Percentiles rank a stretch among this genome's conserved stretches.
Conservation (phyloP, 2,113 vertebrate genomes). For the Gallinago media region DNA sequence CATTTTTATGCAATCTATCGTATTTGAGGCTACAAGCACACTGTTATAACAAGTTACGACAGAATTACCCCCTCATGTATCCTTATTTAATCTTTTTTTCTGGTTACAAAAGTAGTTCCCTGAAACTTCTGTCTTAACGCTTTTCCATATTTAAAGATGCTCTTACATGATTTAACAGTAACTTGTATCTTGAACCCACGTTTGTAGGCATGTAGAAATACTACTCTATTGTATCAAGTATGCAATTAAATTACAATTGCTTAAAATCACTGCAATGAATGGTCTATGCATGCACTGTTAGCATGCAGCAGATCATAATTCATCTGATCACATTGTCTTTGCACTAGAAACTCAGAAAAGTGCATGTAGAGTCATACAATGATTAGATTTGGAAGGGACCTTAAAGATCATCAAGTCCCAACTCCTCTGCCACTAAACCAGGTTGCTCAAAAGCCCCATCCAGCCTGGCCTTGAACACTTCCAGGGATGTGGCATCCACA, state of each 20-base stretch:
- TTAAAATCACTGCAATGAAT: neutral
- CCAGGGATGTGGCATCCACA: no score
- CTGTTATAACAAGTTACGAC: neutral
- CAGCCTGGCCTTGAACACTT: no score
- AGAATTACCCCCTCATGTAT: neutral
- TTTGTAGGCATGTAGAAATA: neutral
- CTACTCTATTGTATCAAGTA: neutral
- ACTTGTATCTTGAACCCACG: neutral
- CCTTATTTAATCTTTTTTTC: neutral
- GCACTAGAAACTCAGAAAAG: neutral
- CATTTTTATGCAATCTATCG: neutral
- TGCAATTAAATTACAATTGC: neutral
- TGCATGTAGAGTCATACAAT: neutral
- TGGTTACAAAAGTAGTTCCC: neutral
- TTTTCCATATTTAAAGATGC: neutral
- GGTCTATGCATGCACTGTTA: neutral
- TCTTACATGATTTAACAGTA: neutral
- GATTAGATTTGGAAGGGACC: no score
- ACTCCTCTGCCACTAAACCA: no score
- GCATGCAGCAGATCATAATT: neutral
- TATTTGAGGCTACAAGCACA: neutral
- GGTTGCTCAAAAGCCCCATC: no score
- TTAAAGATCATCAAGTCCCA: no score
- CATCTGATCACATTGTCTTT: rapidly evolving
- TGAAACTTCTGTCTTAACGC: neutral